Evolutionary conservation across 2,888 invertebrate genomes (phyloP).

Genomic region (Cabera pusaria): DNA sequence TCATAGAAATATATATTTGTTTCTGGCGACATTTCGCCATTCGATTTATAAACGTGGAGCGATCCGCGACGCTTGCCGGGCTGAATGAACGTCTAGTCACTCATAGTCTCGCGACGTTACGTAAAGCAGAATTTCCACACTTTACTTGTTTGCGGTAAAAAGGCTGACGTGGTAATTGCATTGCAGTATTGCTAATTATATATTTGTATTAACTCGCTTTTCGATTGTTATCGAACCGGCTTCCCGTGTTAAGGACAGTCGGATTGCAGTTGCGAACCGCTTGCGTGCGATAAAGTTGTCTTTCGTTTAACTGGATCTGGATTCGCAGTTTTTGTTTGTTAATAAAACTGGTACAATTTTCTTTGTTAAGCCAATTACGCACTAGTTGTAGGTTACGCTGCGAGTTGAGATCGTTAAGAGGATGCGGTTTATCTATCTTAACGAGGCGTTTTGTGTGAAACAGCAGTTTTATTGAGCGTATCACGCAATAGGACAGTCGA

Average conservation of each 20-base stretch:
- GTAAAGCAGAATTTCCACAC: slow-evolving; percentile 65
- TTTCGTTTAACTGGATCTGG: background rate
- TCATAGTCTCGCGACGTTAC: slow-evolving; percentile 76
- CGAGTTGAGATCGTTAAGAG: slow-evolving; percentile 34
- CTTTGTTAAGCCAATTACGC: slow-evolving; percentile 2
- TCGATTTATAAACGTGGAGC: slow-evolving; percentile 34
- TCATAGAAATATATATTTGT: slow-evolving; percentile 19
- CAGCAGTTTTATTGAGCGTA: slow-evolving; percentile 70
- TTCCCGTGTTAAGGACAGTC: slow-evolving; percentile 45
- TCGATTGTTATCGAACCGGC: slow-evolving; percentile 52
- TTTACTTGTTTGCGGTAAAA: slow-evolving; percentile 72
- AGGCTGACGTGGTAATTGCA: slow-evolving; percentile 70
- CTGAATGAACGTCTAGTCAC: slow-evolving; percentile 74
- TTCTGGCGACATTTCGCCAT: slow-evolving; percentile 27
- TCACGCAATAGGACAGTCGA: slow-evolving; percentile 73
- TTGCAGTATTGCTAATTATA: slow-evolving; percentile 66
- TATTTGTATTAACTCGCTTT: slow-evolving; percentile 56
- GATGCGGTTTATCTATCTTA: slow-evolving; percentile 46
- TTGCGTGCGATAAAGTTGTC: slow-evolving; percentile 5
- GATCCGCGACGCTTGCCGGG: slow-evolving; percentile 21
- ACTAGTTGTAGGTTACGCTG: slow-evolving; percentile 18
- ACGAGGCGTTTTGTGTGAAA: slow-evolving; percentile 61
- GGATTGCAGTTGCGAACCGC: slow-evolving; percentile 28
- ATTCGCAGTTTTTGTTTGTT: slow-evolving; percentile 1
- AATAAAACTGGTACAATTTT: slow-evolving; percentile 3